phyloP scores from a whole-genome alignment of 1,140 invertebrate genomes.

The Chironomus tepperi region DNA sequence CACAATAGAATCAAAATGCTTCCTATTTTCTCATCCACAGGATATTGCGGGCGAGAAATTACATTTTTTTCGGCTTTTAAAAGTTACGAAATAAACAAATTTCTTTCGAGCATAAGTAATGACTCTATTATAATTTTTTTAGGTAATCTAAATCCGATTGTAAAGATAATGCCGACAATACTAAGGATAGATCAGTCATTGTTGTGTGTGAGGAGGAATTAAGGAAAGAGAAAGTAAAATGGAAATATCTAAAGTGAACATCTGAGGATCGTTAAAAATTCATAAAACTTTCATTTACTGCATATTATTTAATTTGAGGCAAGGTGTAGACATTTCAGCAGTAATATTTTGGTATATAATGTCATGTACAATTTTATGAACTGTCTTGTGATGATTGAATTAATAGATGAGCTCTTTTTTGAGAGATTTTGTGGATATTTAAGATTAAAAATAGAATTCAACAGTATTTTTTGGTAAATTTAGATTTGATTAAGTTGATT shows the following conservation, averaged over 20 bases:
- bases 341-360: too few relatives aligned
- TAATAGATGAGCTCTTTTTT: too few relatives aligned
- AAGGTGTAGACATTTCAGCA: too few relatives aligned
- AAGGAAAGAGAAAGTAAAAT: neutral
- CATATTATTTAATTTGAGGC: too few relatives aligned
- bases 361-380: too few relatives aligned
- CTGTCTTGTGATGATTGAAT: neutral
- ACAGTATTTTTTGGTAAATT: too few relatives aligned
- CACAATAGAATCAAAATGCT: too few relatives aligned
- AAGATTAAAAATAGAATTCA: too few relatives aligned
- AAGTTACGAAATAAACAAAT: too few relatives aligned
- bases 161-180: neutral
- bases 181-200: too few relatives aligned
- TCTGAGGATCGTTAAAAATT: neutral
- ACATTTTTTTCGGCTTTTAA: neutral
- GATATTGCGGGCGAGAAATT: conserved; percentile 2
- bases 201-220: neutral
- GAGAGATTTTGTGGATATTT: too few relatives aligned
- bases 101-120: neutral
- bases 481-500: too few relatives aligned
- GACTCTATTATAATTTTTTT: neutral
- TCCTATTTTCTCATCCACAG: neutral
- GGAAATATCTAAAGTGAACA: conserved; percentile 5
- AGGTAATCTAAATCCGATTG: conserved; percentile 7
- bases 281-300: neutral